These are phyloP conservation scores for Apis laboriosa DNA, from an alignment of 1,140 invertebrate species.

Conservation along the genomic window DNA sequence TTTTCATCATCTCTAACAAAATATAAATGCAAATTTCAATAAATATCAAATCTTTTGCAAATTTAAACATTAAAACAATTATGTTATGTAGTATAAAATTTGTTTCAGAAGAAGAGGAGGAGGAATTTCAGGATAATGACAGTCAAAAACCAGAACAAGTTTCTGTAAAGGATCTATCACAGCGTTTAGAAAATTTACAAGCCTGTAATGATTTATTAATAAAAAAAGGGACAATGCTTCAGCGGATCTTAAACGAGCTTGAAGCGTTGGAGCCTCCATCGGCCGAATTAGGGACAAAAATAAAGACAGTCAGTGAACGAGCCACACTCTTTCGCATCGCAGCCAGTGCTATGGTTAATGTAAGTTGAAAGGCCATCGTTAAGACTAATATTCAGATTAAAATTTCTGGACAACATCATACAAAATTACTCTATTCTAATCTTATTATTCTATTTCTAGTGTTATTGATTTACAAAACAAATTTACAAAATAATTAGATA, in stretches of 20 bases:
- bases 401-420: not conserved
- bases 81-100: conserved; percentile 48
- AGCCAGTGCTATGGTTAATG: conserved; percentile 97
- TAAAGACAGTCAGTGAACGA: conserved; percentile 92
- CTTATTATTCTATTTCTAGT: not conserved
- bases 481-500: too few species aligned
- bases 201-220: conserved; percentile 94
- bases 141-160: conserved; percentile 78
- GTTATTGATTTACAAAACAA: not conserved
- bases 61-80: not conserved
- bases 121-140: conserved; percentile 83
- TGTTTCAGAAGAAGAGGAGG: conserved; percentile 90
- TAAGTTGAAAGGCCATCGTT: conserved; percentile 81
- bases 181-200: conserved; percentile 91
- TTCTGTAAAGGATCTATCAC: conserved; percentile 83
- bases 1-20: not conserved
- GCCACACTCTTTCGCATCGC: conserved; percentile 96
- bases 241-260: conserved; percentile 91
- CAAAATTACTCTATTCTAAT: not conserved
- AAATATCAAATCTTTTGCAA: too few species aligned
- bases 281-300: conserved; percentile 82
- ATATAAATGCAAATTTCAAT: not conserved
- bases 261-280: conserved; percentile 86
- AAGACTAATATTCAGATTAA: conserved; percentile 16
- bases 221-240: conserved; percentile 92